Evolutionary conservation across 2,888 invertebrate genomes (phyloP).

Genomic region (Autographa gamma): DNA sequence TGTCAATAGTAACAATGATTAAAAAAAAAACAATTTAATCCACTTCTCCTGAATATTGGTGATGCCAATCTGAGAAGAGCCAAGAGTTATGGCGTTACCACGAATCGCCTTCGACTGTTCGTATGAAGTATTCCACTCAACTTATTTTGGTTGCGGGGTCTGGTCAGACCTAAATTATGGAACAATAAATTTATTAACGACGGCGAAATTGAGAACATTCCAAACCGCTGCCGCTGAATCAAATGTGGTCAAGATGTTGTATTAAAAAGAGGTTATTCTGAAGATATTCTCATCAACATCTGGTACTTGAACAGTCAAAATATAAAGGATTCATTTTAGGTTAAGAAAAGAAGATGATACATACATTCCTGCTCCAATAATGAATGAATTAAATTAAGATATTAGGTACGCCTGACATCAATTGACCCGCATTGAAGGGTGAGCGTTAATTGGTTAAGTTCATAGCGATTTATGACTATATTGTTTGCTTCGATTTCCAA

Average conservation of each 20-base stretch:
- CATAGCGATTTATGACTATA: conserved; percentile 1
- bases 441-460: conserved; percentile 41
- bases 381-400: conserved; percentile 26
- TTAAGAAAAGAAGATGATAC: neutral
- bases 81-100: neutral
- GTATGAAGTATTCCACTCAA: neutral
- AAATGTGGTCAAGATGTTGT: neutral
- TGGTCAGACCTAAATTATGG: neutral
- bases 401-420: conserved; percentile 28
- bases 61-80: neutral
- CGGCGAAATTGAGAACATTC: neutral
- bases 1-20: neutral
- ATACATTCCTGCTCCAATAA: neutral
- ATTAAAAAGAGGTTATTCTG: neutral
- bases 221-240: conserved; percentile 1
- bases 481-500: neutral
- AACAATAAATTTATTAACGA: neutral
- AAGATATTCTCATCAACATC: neutral
- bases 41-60: neutral
- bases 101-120: neutral
- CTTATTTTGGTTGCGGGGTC: neutral
- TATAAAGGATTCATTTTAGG: neutral
- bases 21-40: neutral
- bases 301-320: neutral
- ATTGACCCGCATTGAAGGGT: conserved; percentile 52